Base-by-base conservation (phyloP, 1,140 invertebrate species). In the Heliothis virescens region DNA sequence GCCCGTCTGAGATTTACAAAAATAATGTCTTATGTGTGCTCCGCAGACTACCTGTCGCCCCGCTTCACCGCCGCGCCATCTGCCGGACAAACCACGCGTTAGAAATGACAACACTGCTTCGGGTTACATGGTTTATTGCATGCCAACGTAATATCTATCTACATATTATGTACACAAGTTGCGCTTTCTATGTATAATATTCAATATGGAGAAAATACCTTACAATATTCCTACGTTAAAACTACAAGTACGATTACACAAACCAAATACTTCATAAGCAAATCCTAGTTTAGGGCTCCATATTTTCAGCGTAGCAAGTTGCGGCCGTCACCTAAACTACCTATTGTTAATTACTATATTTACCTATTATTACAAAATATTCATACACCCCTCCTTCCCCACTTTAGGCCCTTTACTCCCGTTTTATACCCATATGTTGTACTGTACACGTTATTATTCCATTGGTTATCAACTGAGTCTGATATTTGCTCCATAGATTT, bases 1-100 rank as follows among this genome's bases (percentile, higher is more conserved):
- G 79, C 52, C 85, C 83, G 53, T 60, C 79, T 88, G 88, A 90
- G 86, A 90, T 91, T 90, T 92, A 90, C 89, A 92, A 89, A 89
- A 87, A 88, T 89, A 90, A 59, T 71, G 65, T 79, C 41, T 71
- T 79, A 72, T 18, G 77, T 83, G 77, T 85, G 69, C 80, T 41
- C 52, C 69, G 79, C 48, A 60, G 21, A 87, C 89, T 91, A 92
- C 83, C 91, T 91, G 84, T 92, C 90, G 86, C 89, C 86, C 59
- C 90, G 88, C 81, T 85, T 88, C 63, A 83, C 79, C 48, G 65
- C 67, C 48, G 79, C 87, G 81, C 84, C 85, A 79, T 87, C 86
- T 89, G 87, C 59, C 59, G 81, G 76, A 76, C 73, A 79, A 83
- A 81, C 21, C 41, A 57, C 26, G 16, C 12, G 13, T 71, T 79